phyloP scores from a whole-genome alignment of 2,797 vertebrate genomes.

The Semotilus atromaculatus region DNA sequence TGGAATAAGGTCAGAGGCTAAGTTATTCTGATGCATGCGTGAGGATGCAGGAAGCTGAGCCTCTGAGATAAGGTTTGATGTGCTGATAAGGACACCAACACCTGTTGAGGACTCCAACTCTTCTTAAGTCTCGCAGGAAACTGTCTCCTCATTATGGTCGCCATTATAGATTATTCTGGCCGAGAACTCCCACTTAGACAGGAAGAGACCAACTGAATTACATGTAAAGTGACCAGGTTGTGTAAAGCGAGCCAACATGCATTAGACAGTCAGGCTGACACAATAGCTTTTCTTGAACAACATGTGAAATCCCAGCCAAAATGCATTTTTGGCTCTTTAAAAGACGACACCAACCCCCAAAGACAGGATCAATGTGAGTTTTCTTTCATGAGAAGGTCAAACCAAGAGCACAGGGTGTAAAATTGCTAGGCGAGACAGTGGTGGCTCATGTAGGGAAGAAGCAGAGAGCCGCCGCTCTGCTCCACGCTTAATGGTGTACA shows the following conservation, averaged over 20 bases:
- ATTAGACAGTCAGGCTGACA: constrained; percentile 36
- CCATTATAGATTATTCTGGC: background rate
- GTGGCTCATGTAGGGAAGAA: constrained; percentile 45
- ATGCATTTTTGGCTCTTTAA: constrained; percentile 53
- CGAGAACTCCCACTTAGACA: constrained; percentile 4
- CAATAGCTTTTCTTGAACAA: background rate
- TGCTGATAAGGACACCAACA: constrained; percentile 78
- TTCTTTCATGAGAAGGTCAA: constrained; percentile 63
- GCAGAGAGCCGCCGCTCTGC: constrained; percentile 64
- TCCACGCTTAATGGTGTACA: constrained; percentile 77
- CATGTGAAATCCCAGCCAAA: constrained; percentile 30
- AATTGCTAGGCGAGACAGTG: constrained; percentile 38
- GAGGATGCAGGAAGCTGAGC: constrained; percentile 80
- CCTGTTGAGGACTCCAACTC: constrained; percentile 75
- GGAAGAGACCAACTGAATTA: background rate
- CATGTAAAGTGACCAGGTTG: background rate
- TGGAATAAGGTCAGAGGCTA: constrained; percentile 75
- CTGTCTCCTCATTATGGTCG: background rate
- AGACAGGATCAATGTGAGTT: constrained; percentile 63
- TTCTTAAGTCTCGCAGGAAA: constrained; percentile 4
- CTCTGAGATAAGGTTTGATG: constrained; percentile 76
- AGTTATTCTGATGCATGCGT: constrained; percentile 74
- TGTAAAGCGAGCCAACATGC: background rate
- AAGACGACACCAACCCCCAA: constrained; percentile 38
- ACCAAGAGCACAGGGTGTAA: constrained; percentile 52